Base-by-base conservation (phyloP, 30 jellyfish, hydroid and myxozoan species). In the Aurelia sp. region DNA sequence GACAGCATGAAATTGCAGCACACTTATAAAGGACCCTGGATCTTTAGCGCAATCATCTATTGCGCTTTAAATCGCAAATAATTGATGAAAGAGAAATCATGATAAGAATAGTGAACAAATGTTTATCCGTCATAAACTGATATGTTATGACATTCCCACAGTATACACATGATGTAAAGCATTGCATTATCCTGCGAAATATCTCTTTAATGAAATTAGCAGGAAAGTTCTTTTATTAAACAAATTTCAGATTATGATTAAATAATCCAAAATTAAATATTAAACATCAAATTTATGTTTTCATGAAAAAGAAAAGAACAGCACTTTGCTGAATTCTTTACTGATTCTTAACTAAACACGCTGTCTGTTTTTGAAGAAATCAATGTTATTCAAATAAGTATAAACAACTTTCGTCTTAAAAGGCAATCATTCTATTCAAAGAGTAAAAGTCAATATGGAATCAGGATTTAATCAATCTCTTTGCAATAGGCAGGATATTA, bases 181-280 rank as follows among this genome's bases (percentile, higher is more conserved):
- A 59, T 59, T 59, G 33, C 23, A 59, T 59, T n/a, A 21, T 59
- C 3, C 69, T 59, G 69, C 16, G 69, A 59, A 59, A 84, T 84
- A 73, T 76, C 62, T 33, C 70, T 84, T 72, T 84, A 73, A 84
- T 84, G 93, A 60, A 58, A 84, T 84, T 84, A 71, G 78, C 83
- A 77, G 48, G 62, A 64, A 71, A 22, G 71, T 58, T 37, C 76
- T 80, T 66, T 66, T 72, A 72, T 84, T 84, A 68, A 64, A 71
- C 93, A 84, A 82, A 84, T 84, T 61, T 27, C 12, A 84, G 93
- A 73, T 84, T 73, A 73, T 27, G 87, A 60, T 71, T 62, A 69
- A 58, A 60, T 73, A 84, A 66, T 44, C 93, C 84, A 73, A 73
- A 41, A 63, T 66, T 71, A 84, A 72, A 71, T 73, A 84, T 84